Base-by-base conservation (phyloP, 2,113 vertebrate species). In the Puma concolor region DNA sequence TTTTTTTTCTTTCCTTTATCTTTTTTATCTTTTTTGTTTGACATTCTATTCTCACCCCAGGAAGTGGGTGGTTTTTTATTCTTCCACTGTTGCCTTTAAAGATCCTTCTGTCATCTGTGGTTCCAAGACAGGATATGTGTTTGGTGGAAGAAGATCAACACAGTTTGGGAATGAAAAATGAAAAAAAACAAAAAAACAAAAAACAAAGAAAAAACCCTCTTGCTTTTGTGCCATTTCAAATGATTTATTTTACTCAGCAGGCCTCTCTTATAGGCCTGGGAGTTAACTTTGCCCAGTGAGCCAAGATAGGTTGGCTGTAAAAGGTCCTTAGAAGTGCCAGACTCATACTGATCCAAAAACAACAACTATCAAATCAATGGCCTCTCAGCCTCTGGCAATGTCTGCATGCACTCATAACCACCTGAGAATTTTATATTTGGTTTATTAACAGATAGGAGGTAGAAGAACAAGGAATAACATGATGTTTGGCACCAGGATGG, bases 221-320 rank as follows among this genome's bases (percentile, higher is more conserved):
- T 94, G 88, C 48, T 52, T 98, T 94, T 89, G 60, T 83, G 69
- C 27, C 41, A 94, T 79, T 97, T 90, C 48, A 93, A 93, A 96
- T 96, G 93, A 89, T 97, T 92, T 95, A 79, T 54, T 97, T 74
- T 76, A n/a, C 41, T 96, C 93, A 96, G 19, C 66, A 97, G 95
- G 19, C 82, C 57, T 95, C 92, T 98, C 79, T 76, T 19, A 96
- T 91, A 93, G 79, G 64, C 66, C 48, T 89, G 76, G 48, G 60
- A 97, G 94, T 98, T 97, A 95, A 52, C 88, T 92, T 63, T 98
- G 91, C 38, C 5, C 44, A 48, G 85, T 77, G 86, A 97, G 85
- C 83, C 85, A 97, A 96, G 64, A 80, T 81, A 6, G 2, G 16
- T 77, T 97, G 67, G 66, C 64, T 97, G 67, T 1, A 94, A 91